Conservation (phyloP, 2,113 vertebrate species). For the Callaeas wilsoni region DNA sequence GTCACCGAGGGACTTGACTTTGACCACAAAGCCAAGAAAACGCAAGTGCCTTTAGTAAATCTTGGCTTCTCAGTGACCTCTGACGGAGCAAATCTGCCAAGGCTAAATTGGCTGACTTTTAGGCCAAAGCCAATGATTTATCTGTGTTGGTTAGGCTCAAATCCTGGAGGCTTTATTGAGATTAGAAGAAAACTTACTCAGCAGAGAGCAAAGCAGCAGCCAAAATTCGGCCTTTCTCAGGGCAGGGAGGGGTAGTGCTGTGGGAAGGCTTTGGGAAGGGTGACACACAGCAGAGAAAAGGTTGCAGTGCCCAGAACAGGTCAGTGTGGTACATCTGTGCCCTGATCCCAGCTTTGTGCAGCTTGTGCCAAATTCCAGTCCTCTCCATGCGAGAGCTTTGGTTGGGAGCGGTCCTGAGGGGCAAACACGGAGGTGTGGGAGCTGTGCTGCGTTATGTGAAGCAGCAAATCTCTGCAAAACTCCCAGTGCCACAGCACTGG, state of each 20-base stretch:
- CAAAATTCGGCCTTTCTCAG: neutral
- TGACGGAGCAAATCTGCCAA: neutral
- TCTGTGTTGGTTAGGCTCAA: neutral
- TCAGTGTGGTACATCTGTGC: accelerated
- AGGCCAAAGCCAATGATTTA: conserved; percentile 38
- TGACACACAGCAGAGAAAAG: neutral
- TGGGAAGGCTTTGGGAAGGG: neutral
- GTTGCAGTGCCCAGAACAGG: neutral
- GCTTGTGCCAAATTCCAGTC: neutral
- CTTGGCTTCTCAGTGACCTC: conserved; percentile 27
- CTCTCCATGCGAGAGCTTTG: accelerated
- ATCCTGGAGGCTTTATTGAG: conserved; percentile 20
- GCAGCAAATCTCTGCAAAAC: neutral
- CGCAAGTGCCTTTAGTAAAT: conserved; percentile 20
- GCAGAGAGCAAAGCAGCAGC: neutral
- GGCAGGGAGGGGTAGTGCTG: neutral
- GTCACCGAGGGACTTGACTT: neutral
- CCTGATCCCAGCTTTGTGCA: neutral
- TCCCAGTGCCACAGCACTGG: neutral
- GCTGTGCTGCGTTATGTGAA: neutral
- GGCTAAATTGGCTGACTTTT: conserved; percentile 22
- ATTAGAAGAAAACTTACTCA: conserved; percentile 9
- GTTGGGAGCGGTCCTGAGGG: neutral
- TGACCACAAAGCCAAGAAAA: conserved; percentile 39
- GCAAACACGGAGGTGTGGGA: neutral